A percentile compares a stretch with the other conserved stretches of the same genome.
phyloP scores from a whole-genome alignment of 2,888 invertebrate species.

The Eudemis profundana region DNA sequence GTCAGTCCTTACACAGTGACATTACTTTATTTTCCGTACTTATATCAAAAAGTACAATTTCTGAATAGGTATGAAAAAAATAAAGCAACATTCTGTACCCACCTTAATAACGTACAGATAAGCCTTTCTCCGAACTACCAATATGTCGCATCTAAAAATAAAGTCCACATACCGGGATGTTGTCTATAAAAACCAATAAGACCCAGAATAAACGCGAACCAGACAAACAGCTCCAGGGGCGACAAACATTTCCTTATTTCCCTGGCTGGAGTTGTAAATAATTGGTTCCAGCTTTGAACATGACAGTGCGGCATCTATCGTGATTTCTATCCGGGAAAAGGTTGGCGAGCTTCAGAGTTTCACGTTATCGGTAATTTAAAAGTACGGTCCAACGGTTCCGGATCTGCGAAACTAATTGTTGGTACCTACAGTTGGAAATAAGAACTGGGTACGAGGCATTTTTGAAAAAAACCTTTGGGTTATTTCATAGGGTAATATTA shows the following conservation, averaged over 20 bases:
- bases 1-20: too few relatives aligned
- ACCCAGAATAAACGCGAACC: constrained; percentile 27
- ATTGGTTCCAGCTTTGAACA: constrained; percentile 26
- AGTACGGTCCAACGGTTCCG: background rate
- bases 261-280: constrained; percentile 29
- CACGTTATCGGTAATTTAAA: constrained; percentile 5
- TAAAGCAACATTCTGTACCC: background rate
- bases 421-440: too few relatives aligned
- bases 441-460: too few relatives aligned
- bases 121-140: background rate
- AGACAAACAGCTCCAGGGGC: constrained; percentile 29
- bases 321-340: constrained; percentile 8
- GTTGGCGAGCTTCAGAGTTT: background rate
- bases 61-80: too few relatives aligned
- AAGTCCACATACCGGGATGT: constrained; percentile 28
- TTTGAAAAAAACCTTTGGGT: too few relatives aligned
- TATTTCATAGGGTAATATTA: too few relatives aligned
- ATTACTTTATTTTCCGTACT: too few relatives aligned
- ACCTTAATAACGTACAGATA: background rate
- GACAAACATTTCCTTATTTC: constrained; percentile 35
- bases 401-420: background rate
- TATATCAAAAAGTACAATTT: too few relatives aligned
- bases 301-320: constrained; percentile 19
- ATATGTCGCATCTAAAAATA: constrained; percentile 33
- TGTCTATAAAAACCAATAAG: constrained; percentile 42